These are phyloP conservation scores for Hydroisotoma schaefferi DNA, from an alignment of 2,888 invertebrate species.

Conservation along the genomic window DNA sequence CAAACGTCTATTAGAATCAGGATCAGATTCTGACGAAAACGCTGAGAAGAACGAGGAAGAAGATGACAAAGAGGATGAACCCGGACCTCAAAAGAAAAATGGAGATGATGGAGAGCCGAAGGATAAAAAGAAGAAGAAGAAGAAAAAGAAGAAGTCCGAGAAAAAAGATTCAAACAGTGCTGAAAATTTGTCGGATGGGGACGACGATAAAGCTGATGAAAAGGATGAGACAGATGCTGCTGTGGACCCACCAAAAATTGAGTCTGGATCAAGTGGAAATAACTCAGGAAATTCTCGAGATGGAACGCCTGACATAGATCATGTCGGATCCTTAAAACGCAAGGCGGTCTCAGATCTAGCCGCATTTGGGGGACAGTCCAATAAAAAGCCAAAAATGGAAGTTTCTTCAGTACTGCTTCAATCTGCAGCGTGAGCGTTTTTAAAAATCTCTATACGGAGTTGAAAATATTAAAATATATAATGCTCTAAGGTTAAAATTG, in stretches of 20 bases:
- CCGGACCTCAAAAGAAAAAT: conserved; percentile 58
- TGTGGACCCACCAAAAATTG: conserved; percentile 1
- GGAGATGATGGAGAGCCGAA: conserved; percentile 55
- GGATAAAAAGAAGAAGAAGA: conserved; percentile 50
- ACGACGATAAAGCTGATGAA: conserved; percentile 19
- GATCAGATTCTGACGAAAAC: conserved; percentile 79
- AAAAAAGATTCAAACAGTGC: conserved; percentile 49
- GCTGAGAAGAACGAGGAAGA: conserved; percentile 65
- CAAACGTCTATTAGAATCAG: conserved; percentile 79
- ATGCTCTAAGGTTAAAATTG: not conserved
- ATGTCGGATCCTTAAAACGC: conserved; percentile 38
- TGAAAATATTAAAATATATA: not conserved
- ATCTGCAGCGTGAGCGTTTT: conserved; percentile 50
- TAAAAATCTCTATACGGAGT: not conserved
- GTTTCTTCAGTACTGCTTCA: conserved; percentile 51
- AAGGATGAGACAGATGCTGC: conserved; percentile 19
- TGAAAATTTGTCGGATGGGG: conserved; percentile 31
- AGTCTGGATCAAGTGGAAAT: conserved; percentile 49
- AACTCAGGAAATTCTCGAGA: conserved; percentile 49
- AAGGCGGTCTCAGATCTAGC: conserved; percentile 36
- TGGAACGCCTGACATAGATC: conserved; percentile 53
- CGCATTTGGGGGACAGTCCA: conserved; percentile 50
- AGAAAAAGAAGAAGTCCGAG: conserved; percentile 50
- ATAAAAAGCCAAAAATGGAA: conserved; percentile 60
- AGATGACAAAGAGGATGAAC: conserved; percentile 69